Evolutionary conservation across 2,113 vertebrate species (phyloP), one percentile per base, ranked within the genome.

Genomic region (Cranoglanis bouderius): DNA sequence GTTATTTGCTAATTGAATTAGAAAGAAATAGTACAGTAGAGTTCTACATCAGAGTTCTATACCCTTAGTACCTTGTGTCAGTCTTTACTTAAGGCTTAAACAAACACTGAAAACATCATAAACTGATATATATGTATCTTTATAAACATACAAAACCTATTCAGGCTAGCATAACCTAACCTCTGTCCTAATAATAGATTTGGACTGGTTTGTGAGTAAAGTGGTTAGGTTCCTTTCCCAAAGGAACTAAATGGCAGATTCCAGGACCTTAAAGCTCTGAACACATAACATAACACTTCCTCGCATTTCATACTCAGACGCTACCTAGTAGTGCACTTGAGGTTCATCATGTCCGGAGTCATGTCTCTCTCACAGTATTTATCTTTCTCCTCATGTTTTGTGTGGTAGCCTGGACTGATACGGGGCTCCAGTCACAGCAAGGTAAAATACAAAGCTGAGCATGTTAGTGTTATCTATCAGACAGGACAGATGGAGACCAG

Each of bases 401-500:
- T 90, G 82, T 10, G 43, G 38, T 61, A 46, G 72, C n/a, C 85
- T 67, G 24, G 13, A 43, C n/a, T 46, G 35, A 74, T 51, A 21
- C 53, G 55, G 75, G 74, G 89, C 46, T 84, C 43, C 82, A 80
- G 83, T 81, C 57, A 87, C 57, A 87, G 78, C 85, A 55, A 4
- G 46, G 61, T 40, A 82, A 4, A 82, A 63, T 49, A 51, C 43
- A 84, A 63, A 43, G 83, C 46, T 85, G 14, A 55, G 38, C 57
- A 67, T 61, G 49, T 85, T 84, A 51, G 88, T 90, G 84, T 88
- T 65, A 57, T 91, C 92, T 89, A 86, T 88, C 86, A 32, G 57
- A 90, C 59, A 88, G 78, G 67, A 89, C 74, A 38, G 43, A 63
- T 82, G 57, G 63, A 87, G 90, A 91, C 87, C 92, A 91, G 74